phyloP scores from a whole-genome alignment of 2,888 invertebrate species.

The Cenopis cana region DNA sequence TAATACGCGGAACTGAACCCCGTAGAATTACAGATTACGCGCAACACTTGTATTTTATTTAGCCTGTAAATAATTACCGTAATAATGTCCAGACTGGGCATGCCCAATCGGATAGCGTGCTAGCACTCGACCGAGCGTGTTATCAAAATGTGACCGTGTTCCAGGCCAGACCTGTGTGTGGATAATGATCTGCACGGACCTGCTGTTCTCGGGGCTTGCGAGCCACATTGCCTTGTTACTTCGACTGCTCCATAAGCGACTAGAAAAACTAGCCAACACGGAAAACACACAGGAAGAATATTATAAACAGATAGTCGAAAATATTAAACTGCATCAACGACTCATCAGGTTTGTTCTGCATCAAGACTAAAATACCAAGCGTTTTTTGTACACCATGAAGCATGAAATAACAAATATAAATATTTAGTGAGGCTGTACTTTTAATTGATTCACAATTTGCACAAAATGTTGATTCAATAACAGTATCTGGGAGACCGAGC shows the following conservation, averaged over 20 bases:
- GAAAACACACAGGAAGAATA: constrained; percentile 61
- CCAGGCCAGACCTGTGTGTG: constrained; percentile 75
- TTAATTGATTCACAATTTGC: too few relatives aligned
- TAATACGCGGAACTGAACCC: too few relatives aligned
- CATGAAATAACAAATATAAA: neutral
- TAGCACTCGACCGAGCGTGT: neutral
- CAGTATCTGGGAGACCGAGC: too few relatives aligned
- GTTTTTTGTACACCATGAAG: too few relatives aligned
- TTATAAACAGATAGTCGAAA: constrained; percentile 65
- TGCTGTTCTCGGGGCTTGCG: constrained; percentile 75
- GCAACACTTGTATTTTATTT: too few relatives aligned
- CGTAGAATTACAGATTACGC: too few relatives aligned
- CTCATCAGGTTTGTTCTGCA: constrained; percentile 66
- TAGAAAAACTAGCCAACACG: constrained; percentile 60
- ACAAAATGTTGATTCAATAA: too few relatives aligned
- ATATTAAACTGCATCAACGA: constrained; percentile 75
- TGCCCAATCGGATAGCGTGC: neutral
- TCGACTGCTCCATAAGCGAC: constrained; percentile 66
- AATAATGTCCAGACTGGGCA: neutral
- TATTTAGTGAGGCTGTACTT: too few relatives aligned
- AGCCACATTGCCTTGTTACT: constrained; percentile 75
- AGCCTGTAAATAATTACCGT: neutral
- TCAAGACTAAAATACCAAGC: neutral
- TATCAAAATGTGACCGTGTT: constrained; percentile 28
- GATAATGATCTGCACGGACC: constrained; percentile 75